phyloP scores from a whole-genome alignment of 1,140 invertebrate genomes.

The Aphelenchoides besseyi region DNA sequence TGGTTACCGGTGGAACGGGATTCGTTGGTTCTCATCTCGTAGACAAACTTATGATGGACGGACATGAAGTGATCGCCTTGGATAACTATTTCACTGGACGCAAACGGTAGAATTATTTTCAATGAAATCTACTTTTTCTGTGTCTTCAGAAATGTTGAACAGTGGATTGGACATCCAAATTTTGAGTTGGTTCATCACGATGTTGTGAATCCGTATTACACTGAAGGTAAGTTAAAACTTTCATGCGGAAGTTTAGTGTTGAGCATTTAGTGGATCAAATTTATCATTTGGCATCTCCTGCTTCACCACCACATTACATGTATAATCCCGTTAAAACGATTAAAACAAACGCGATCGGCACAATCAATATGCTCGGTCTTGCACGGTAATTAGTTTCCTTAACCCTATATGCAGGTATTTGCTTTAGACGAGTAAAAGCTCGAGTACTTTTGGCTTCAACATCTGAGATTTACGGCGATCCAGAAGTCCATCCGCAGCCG shows the following conservation, averaged over 20 bases:
- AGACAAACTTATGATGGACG: constrained; percentile 86
- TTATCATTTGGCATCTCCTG: constrained; percentile 96
- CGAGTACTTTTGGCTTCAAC: constrained; percentile 92
- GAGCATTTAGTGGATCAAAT: constrained; percentile 82
- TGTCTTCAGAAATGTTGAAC: constrained; percentile 79
- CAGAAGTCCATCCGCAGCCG: constrained; percentile 88
- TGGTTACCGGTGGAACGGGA: constrained; percentile 93
- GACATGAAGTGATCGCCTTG: constrained; percentile 94
- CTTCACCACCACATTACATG: constrained; percentile 98
- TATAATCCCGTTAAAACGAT: constrained; percentile 99
- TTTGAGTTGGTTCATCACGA: constrained; percentile 99
- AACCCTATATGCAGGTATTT: neutral
- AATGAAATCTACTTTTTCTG: neutral
- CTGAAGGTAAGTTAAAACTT: constrained; percentile 71
- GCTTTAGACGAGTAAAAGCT: constrained; percentile 79
- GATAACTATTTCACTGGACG: constrained; percentile 98
- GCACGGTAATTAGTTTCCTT: constrained; percentile 64
- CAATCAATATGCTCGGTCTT: constrained; percentile 92
- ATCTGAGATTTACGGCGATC: constrained; percentile 96
- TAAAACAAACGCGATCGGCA: constrained; percentile 96
- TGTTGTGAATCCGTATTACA: constrained; percentile 92
- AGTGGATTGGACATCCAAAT: constrained; percentile 97
- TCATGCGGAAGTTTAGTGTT: too few species aligned
- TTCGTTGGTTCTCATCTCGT: constrained; percentile 98
- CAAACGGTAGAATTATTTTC: constrained; percentile 68